Evolutionary conservation across 2,888 invertebrate species (phyloP), one percentile per base, ranked within the genome.

Genomic region (Campaea margaritaria): DNA sequence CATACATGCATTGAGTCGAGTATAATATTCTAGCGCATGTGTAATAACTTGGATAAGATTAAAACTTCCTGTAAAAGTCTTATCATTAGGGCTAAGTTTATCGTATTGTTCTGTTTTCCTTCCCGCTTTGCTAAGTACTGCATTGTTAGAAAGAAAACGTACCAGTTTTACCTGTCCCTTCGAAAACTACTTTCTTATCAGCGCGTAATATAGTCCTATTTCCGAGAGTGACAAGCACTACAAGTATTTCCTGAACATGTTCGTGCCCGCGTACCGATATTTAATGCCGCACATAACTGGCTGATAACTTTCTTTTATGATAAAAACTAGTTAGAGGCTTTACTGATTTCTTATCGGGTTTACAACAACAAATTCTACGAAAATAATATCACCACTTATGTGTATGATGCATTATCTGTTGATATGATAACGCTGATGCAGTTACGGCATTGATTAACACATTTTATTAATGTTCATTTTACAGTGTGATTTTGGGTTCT

Each of bases 221-320:
- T 85, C 80, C 82, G 74, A 68, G 70, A 65, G 62, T 63, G 71
- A 81, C 82, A 75, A 79, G 78, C 79, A 70, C 70, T 78, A 73
- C 72, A 59, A 72, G 73, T 75, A 74, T 80, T 83, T 83, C 83
- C 83, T 83, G 79, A 67, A 72, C 69, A 68, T 62, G 67, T 62
- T 73, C 71, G 73, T 68, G 69, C 67, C 67, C 63, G 66, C 64
- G 64, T 67, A 66, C 62, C 69, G 68, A 69, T 72, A 73, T 73
- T 73, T 71, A 74, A 57, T 61, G 57, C 67, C 58, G 61, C 59
- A 67, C 72, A 71, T 68, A 70, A 74, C 69, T 70, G 66, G 64
- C 69, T 70, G 73, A 77, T 76, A 76, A 78, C 80, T 81, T 81
- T 79, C 78, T 75, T 78, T 78, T 73, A 73, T 31, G 7, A 31